Evolutionary conservation across 2,888 invertebrate genomes (phyloP).

Genomic region (Crossocerus cetratus): DNA sequence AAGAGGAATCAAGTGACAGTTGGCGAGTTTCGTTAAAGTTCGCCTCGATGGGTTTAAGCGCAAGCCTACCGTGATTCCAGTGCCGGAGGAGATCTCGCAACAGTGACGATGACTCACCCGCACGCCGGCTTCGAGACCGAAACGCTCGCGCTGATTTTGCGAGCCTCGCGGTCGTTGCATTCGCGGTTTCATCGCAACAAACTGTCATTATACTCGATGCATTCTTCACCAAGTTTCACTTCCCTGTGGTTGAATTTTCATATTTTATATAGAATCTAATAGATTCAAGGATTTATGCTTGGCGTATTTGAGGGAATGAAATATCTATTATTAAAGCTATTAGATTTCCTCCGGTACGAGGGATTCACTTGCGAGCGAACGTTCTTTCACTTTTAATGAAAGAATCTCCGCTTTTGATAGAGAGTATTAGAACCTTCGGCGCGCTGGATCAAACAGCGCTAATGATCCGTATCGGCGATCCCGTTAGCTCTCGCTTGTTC

Average conservation of each 20-base stretch:
- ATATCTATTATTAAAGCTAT: no score
- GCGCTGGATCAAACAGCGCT: conserved; percentile 55
- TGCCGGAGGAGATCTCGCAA: conserved; percentile 36
- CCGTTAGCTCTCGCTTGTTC: conserved; percentile 64
- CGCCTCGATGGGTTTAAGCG: conserved; percentile 25
- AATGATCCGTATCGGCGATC: conserved; percentile 70
- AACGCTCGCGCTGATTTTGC: conserved; percentile 30
- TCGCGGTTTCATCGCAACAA: conserved; percentile 1
- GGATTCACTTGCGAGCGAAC: no score
- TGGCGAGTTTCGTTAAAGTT: conserved; percentile 18
- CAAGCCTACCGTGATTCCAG: conserved; percentile 26
- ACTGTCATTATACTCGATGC: not conserved
- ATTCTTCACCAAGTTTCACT: no score
- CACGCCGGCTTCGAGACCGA: conserved; percentile 41
- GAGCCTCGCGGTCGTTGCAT: conserved; percentile 14
- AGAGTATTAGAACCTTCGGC: conserved; percentile 39
- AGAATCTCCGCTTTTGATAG: not conserved
- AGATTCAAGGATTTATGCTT: no score
- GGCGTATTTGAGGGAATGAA: no score
- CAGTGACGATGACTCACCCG: conserved; percentile 32
- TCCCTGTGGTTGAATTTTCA: no score
- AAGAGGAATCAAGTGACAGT: not conserved
- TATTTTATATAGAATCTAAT: no score
- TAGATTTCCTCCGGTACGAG: no score
- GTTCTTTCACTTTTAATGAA: not conserved